phyloP scores from a whole-genome alignment of 2,113 vertebrate species.

The Murina feae region DNA sequence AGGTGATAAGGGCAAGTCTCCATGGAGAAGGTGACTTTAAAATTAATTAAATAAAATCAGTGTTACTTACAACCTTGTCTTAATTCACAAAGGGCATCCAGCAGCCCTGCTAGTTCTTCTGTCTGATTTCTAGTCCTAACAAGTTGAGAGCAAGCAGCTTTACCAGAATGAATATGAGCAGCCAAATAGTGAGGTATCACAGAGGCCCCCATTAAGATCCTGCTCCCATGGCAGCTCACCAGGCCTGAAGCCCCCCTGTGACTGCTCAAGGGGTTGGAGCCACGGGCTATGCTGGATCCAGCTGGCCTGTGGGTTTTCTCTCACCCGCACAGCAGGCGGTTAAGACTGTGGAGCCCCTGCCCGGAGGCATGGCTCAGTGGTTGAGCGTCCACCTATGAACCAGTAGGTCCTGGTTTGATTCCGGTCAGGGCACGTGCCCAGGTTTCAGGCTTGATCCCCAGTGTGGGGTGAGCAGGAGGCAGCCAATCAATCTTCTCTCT shows the following conservation, averaged over 20 bases:
- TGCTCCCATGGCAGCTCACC: not conserved
- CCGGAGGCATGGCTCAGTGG: no score
- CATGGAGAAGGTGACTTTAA: not conserved
- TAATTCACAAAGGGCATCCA: not conserved
- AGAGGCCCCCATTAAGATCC: not conserved
- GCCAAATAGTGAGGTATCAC: not conserved
- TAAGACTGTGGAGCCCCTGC: not conserved
- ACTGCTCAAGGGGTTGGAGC: not conserved
- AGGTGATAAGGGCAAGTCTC: not conserved
- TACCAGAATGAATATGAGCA: not conserved
- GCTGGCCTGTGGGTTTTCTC: not conserved
- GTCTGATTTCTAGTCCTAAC: not conserved
- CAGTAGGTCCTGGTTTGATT: no score
- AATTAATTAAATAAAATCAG: not conserved
- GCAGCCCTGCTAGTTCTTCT: no score
- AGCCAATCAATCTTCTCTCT: no score
- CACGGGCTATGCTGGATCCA: fast-evolving
- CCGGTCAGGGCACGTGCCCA: no score
- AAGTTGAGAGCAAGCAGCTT: not conserved
- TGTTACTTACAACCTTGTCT: not conserved
- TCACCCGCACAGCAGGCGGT: not conserved
- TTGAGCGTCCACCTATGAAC: no score
- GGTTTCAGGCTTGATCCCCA: no score
- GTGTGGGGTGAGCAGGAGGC: no score
- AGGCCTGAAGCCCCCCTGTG: fast-evolving